Percentiles rank a stretch among this genome's conserved stretches.
These are phyloP conservation scores for Acleris laterana DNA, from an alignment of 2,888 invertebrate genomes.

Conservation along the genomic window DNA sequence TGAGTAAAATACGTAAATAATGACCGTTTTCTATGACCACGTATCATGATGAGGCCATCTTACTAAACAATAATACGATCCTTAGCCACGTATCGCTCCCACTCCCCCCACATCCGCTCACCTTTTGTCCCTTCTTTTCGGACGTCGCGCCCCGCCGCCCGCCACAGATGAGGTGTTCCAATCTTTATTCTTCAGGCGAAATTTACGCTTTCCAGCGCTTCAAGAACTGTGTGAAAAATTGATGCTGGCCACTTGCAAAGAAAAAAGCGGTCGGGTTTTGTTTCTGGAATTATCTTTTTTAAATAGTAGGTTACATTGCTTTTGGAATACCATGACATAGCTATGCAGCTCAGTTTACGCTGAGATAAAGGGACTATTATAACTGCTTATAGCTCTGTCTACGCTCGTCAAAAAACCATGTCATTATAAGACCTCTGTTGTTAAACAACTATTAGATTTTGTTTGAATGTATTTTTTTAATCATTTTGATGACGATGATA, in stretches of 20 bases:
- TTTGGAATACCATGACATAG: no score
- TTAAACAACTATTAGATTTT: no score
- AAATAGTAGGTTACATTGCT: background rate
- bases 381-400: no score
- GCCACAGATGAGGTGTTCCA: slow-evolving; percentile 35
- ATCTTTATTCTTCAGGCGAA: slow-evolving; percentile 30
- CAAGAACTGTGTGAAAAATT: slow-evolving; percentile 8
- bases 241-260: slow-evolving; percentile 11
- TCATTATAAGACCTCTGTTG: no score
- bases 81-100: slow-evolving; percentile 12
- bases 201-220: slow-evolving; percentile 22
- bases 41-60: no score
- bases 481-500: no score
- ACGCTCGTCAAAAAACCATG: no score
- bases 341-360: no score
- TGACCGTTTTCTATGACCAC: no score
- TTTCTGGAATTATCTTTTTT: slow-evolving; percentile 2
- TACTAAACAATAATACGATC: background rate
- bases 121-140: slow-evolving; percentile 37
- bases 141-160: slow-evolving; percentile 30
- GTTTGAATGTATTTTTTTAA: no score
- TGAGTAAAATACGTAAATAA: no score
- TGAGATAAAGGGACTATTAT: no score
- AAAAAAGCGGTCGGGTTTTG: background rate
- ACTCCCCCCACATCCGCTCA: slow-evolving; percentile 28